Conservation (phyloP, 2,797 vertebrate species). For the Cirrhinus mrigala region DNA sequence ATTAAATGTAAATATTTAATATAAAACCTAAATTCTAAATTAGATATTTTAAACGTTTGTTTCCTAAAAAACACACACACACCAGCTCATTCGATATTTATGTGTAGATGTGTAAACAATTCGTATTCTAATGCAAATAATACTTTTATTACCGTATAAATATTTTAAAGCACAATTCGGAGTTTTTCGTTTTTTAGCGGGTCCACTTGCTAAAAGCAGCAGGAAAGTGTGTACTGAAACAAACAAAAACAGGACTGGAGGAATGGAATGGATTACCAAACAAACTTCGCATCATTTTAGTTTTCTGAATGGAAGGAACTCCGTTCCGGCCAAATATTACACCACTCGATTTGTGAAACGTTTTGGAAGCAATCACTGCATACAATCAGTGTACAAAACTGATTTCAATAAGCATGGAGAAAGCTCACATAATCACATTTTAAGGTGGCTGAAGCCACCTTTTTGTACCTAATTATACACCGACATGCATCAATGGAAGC, state of each 20-base stretch:
- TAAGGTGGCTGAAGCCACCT: not conserved
- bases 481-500: not conserved
- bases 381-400: not conserved
- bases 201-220: not conserved
- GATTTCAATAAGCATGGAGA: not conserved
- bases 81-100: not conserved
- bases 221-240: not conserved
- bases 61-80: slow-evolving; percentile 6
- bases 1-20: not conserved
- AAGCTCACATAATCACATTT: not conserved
- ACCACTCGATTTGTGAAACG: not conserved
- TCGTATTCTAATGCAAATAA: not conserved
- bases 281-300: not conserved
- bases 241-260: slow-evolving; percentile 11
- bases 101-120: not conserved
- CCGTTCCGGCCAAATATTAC: not conserved
- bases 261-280: slow-evolving; percentile 5
- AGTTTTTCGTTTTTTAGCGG: not conserved
- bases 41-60: not conserved
- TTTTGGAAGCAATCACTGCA: not conserved
- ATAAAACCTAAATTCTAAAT: not conserved
- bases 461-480: not conserved
- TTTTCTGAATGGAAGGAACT: slow-evolving; percentile 12
- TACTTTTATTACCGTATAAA: not conserved
- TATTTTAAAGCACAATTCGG: not conserved